These are phyloP conservation scores for Sebastes oblongus DNA, from an alignment of 2,797 vertebrate species.

Conservation along the genomic window DNA sequence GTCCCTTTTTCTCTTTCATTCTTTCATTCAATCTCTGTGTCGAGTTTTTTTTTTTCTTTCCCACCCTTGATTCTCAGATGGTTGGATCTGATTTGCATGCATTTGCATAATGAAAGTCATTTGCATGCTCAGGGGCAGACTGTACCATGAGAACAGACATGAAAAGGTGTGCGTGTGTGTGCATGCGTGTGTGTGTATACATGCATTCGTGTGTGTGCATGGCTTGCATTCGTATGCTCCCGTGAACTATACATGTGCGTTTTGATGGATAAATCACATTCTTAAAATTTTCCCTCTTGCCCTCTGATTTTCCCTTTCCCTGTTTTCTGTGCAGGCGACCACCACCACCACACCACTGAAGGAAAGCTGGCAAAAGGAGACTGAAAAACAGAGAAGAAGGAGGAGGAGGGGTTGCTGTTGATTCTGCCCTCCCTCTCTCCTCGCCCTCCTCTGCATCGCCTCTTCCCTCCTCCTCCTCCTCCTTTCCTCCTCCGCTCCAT, in stretches of 20 bases:
- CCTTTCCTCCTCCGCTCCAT: constrained; percentile 71
- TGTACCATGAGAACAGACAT: constrained; percentile 96
- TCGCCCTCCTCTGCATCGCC: constrained; percentile 76
- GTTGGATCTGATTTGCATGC: constrained; percentile 98
- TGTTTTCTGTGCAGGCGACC: constrained; percentile 68
- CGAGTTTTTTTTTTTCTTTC: constrained; percentile 80
- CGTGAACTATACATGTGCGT: constrained; percentile 45
- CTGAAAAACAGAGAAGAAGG: constrained; percentile 71
- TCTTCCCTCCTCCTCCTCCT: constrained; percentile 64
- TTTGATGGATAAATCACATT: constrained; percentile 51
- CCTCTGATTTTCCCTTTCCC: constrained; percentile 50
- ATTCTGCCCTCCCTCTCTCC: constrained; percentile 77
- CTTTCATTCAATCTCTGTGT: constrained; percentile 84
- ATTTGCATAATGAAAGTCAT: constrained; percentile 99
- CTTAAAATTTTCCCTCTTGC: constrained; percentile 48
- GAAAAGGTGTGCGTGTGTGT: constrained; percentile 82
- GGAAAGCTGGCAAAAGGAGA: constrained; percentile 74
- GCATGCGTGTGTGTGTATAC: constrained; percentile 43
- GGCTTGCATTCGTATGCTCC: constrained; percentile 31
- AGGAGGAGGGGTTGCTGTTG: constrained; percentile 78
- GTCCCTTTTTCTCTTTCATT: constrained; percentile 78
- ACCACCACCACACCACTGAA: constrained; percentile 32
- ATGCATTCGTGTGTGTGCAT: constrained; percentile 27
- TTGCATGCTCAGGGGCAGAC: constrained; percentile 98
- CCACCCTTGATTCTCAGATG: constrained; percentile 94